Base-by-base conservation (phyloP, 2,113 vertebrate genomes). In the Oreochromis spilurus region DNA sequence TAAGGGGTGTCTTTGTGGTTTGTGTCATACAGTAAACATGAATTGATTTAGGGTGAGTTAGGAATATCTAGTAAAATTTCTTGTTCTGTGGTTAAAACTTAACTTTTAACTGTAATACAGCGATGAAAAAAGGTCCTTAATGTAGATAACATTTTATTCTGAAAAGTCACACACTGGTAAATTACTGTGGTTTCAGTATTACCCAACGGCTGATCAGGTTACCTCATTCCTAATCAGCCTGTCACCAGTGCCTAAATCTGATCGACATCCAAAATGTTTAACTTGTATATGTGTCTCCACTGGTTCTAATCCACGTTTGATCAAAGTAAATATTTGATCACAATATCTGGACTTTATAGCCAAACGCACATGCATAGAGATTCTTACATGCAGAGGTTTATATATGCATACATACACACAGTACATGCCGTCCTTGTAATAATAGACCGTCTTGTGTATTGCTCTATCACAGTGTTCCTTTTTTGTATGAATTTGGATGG, bases 401-500 rank as follows among this genome's bases (percentile, higher is more conserved):
- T 77, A 17, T 57, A 75, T 84, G 79, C 65, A 50, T 84, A 85
- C 65, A 84, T 58, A 7, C 84, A 79, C 9, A 72, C 45, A 85
- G 83, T 57, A 91, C 82, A 91, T 24, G 75, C 85, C 36, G 65
- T 94, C 87, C 82, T 89, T 93, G 91, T 93, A 86, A 85, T 89
- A 89, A 87, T 88, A 91, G 87, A 88, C 53, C 9, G 86, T 93
- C 81, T 89, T 84, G 89, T 94, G 93, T 89, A 88, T 90, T 84
- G 60, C 89, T 91, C 85, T 81, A 79, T 92, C 83, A 82, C 85
- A 90, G 89, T 95, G 84, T 93, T 93, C 45, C 62, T 89, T 90
- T 95, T 95, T 95, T 96, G 87, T 96, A 95, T 92, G 87, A 91
- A 82, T 92, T 95, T 94, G 91, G 88, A 94, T 29, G 89, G 88